These are phyloP conservation scores for Drosophila pectinifera DNA, from an alignment of 1,140 invertebrate species.

Conservation along the genomic window DNA sequence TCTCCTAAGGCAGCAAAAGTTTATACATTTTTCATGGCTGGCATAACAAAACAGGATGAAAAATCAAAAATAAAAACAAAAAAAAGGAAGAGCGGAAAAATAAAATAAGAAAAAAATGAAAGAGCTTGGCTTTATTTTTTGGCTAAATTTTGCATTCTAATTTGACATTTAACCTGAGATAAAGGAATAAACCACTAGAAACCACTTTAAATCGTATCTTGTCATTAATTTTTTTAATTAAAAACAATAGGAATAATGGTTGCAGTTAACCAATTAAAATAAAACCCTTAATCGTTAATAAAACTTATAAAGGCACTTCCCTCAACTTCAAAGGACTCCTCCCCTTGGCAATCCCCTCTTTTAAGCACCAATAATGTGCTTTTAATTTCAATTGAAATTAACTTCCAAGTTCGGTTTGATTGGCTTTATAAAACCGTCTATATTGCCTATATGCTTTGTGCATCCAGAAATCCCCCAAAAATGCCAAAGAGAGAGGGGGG, in stretches of 20 bases:
- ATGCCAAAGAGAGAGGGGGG: not conserved
- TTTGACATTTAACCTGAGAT: not conserved
- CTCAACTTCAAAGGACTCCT: not conserved
- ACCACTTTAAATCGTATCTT: too few species aligned
- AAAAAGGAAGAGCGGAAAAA: conserved; percentile 16
- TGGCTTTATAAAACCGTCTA: conserved; percentile 36
- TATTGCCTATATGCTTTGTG: conserved; percentile 48
- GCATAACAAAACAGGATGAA: conserved; percentile 33
- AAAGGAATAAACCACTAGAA: not conserved
- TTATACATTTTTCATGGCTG: conserved; percentile 77
- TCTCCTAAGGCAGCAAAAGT: conserved; percentile 53
- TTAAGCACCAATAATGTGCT: conserved; percentile 39
- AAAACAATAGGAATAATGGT: not conserved
- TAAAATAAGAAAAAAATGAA: conserved; percentile 8
- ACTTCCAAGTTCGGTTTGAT: conserved; percentile 43
- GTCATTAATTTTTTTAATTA: not conserved
- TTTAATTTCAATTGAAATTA: conserved; percentile 63
- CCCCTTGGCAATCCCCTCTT: not conserved
- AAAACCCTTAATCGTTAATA: not conserved
- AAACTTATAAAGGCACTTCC: not conserved
- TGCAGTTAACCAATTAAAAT: not conserved
- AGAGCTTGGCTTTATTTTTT: not conserved
- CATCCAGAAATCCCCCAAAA: conserved; percentile 1
- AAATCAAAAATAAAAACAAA: conserved; percentile 16
- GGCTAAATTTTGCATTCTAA: not conserved